These are phyloP conservation scores for Pseudomyrmex cubaensis DNA, from an alignment of 1,140 invertebrate species.

Conservation along the genomic window DNA sequence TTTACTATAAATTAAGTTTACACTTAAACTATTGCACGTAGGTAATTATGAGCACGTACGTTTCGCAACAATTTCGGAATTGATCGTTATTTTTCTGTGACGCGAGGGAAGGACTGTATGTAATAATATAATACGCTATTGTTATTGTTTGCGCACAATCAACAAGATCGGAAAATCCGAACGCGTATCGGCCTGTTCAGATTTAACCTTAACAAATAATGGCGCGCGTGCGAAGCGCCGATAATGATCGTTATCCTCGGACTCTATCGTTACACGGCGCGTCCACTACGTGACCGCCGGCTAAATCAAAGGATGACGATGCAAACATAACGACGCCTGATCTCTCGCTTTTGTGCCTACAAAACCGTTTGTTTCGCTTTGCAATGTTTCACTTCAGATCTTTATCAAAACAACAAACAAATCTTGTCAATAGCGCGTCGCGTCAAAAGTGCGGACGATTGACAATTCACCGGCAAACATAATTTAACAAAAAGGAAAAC, in stretches of 20 bases:
- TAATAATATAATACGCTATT: too few species aligned
- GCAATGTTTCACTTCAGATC: neutral
- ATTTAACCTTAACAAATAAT: conserved; percentile 47
- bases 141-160: neutral
- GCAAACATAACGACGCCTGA: conserved; percentile 46
- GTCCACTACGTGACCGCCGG: conserved; percentile 65
- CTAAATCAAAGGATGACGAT: conserved; percentile 63
- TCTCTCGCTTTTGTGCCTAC: conserved; percentile 33
- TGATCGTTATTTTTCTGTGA: too few species aligned
- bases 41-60: neutral
- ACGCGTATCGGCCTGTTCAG: conserved; percentile 7
- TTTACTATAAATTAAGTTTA: neutral
- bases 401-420: conserved; percentile 32
- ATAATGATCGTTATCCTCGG: conserved; percentile 50
- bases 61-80: neutral
- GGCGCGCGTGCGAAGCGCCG: conserved; percentile 25
- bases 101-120: too few species aligned
- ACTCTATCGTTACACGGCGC: conserved; percentile 14
- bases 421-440: neutral
- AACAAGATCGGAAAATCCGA: conserved; percentile 23
- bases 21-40: neutral
- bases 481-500: too few species aligned
- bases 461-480: too few species aligned
- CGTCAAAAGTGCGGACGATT: too few species aligned
- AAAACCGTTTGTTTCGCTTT: conserved; percentile 23